These are phyloP conservation scores for Acanthosepion pharaonis DNA, from an alignment of 2,888 invertebrate genomes.

Conservation along the genomic window DNA sequence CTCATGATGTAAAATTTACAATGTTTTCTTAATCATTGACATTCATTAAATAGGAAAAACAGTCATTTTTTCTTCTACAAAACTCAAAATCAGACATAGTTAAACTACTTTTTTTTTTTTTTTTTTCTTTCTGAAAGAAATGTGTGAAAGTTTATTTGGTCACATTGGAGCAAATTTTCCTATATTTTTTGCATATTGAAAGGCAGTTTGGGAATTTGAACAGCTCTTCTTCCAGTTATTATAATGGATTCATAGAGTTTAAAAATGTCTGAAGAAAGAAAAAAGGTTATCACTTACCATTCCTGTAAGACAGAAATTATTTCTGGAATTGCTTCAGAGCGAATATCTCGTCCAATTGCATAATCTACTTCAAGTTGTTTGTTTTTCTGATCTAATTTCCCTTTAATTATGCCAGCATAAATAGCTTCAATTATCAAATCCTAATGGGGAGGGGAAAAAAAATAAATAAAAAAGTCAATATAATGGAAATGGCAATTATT, in stretches of 20 bases:
- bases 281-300: constrained; percentile 60
- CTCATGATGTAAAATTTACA: too few relatives aligned
- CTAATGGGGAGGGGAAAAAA: constrained; percentile 56
- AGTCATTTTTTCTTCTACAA: too few relatives aligned
- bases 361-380: constrained; percentile 94
- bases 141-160: too few relatives aligned
- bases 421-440: constrained; percentile 99
- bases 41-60: too few relatives aligned
- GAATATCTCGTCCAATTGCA: constrained; percentile 93
- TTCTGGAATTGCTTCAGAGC: constrained; percentile 85
- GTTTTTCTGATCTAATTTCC: constrained; percentile 95
- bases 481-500: background rate
- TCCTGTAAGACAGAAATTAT: constrained; percentile 80
- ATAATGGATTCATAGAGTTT: background rate
- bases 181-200: too few relatives aligned
- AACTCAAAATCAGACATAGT: too few relatives aligned
- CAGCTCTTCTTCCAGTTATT: background rate
- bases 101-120: too few relatives aligned
- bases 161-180: too few relatives aligned
- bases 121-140: too few relatives aligned
- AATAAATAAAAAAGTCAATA: background rate
- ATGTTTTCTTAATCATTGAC: too few relatives aligned
- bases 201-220: background rate
- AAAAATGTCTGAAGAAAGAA: background rate
- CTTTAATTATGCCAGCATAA: constrained; percentile 95